Evolutionary conservation across 2,113 vertebrate genomes (phyloP), one percentile per base, ranked within the genome.

Genomic region (Megaceryle maxima): DNA sequence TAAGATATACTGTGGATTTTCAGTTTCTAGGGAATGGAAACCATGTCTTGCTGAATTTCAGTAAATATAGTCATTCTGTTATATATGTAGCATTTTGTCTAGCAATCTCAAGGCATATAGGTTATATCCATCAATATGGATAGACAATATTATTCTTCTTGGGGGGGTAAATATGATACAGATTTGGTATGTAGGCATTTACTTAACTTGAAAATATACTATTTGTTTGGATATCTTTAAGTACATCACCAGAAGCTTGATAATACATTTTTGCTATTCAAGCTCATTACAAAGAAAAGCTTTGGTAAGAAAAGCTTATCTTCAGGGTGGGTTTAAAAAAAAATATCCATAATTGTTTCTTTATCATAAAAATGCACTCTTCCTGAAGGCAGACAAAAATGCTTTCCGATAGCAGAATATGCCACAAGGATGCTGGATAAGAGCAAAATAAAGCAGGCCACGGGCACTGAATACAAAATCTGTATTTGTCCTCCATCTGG

Each of bases 221-320:
- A 26, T 69, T 79, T 96, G 77, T 93, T 72, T 94, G 60, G 77
- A 28, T 26, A 70, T 91, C 73, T 77, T 91, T 62, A 80, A 94
- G 57, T 92, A 72, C 20, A 80, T 88, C 89, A 91, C 55, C 51
- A 84, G 77, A 81, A 80, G 53, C n/a, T 74, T 22, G 57, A 51
- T 68, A 14, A 72, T 72, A 78, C 20, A 22, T 55, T 90, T 96
- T 85, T 81, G 37, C 43, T 93, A 60, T 79, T 79, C 22, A 72
- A 90, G 78, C 35, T 85, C 62, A 79, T 83, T 92, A 85, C 87
- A 87, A 56, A 72, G 37, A 84, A 73, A 69, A 87, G 16, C 17
- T 91, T 73, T 62, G 76, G 41, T 59, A 83, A 62, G 68, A 43
- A 83, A 83, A 80, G 18, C 31, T 41, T 88, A 7, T 21, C 20